phyloP scores from a whole-genome alignment of 2,888 invertebrate genomes.

The Metallyticus violacea region DNA sequence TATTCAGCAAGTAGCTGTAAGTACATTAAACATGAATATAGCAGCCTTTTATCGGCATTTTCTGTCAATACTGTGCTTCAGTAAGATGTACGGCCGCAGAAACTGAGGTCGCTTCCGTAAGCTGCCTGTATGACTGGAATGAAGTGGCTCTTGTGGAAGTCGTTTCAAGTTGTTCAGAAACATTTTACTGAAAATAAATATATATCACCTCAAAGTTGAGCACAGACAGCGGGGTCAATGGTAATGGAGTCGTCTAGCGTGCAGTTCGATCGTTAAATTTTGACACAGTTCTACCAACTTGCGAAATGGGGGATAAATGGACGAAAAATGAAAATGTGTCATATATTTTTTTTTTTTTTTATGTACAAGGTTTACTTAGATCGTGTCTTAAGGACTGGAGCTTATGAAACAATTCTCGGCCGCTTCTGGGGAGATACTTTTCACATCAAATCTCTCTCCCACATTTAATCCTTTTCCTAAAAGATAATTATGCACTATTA shows the following conservation, averaged over 20 bases:
- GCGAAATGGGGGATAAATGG: too few species aligned
- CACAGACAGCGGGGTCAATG: not conserved
- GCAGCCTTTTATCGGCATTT: not conserved
- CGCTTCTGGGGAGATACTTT: too few species aligned
- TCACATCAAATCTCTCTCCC: too few species aligned
- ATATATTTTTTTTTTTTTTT: too few species aligned
- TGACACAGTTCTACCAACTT: not conserved
- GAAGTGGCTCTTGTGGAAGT: not conserved
- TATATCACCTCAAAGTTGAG: not conserved
- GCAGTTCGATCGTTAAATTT: not conserved
- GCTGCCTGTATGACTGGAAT: not conserved
- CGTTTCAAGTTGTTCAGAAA: not conserved
- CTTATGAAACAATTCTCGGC: too few species aligned
- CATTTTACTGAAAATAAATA: not conserved
- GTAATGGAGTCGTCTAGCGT: not conserved
- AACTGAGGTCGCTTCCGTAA: not conserved
- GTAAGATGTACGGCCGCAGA: not conserved
- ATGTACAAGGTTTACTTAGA: too few species aligned
- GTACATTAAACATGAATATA: not conserved
- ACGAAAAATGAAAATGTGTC: not conserved
- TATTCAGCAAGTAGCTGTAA: not conserved
- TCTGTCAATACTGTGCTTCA: not conserved
- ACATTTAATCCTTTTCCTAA: too few species aligned
- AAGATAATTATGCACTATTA: too few species aligned
- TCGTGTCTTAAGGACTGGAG: too few species aligned